Evolutionary conservation across 1,140 invertebrate genomes (phyloP), one percentile per base, ranked within the genome.

Genomic region (Diorhabda sublineata): DNA sequence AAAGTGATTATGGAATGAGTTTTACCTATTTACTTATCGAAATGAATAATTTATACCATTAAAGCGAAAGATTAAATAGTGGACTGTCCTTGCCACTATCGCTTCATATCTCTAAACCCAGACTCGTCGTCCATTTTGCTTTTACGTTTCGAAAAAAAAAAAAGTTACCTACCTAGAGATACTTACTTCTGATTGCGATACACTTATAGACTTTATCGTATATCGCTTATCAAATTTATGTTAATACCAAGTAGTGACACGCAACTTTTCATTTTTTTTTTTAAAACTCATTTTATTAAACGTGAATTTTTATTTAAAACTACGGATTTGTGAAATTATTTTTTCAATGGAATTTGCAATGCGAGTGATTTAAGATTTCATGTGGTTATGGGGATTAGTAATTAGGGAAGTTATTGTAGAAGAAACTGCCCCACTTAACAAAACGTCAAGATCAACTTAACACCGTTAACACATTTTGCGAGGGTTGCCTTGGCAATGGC

Each of bases 41-140:
- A 69, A 63, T 74, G 70, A 72, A 74, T 74, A 74, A 74, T 74
- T 74, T 74, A 74, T 72, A 74, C 73, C 73, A 74, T 74, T 74
- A 74, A 74, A 67, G 71, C 67, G 61, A 68, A 70, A 72, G 71
- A 72, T 72, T 74, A 72, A 74, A 74, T 72, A 68, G 69, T 71
- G 66, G 66, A 69, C 71, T 72, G 73, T 74, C 73, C 68, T 72
- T 71, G 71, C 67, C 26, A 67, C 69, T 74, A 74, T 74, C 71
- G 71, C 72, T 72, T 74, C 73, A 74, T 74, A 74, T 74, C 73
- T 72, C 61, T 45, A 57, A 47, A 67, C 57, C 65, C 65, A 72
- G 71, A 74, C 73, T 68, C 59, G 67, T 68, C 73, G 73, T 66
- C 71, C 71, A 67, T 74, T 58, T 70, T 72, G 60, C 64, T 68